Evolutionary conservation across 2,888 invertebrate genomes (phyloP).

Genomic region (Isoperla grammatica): DNA sequence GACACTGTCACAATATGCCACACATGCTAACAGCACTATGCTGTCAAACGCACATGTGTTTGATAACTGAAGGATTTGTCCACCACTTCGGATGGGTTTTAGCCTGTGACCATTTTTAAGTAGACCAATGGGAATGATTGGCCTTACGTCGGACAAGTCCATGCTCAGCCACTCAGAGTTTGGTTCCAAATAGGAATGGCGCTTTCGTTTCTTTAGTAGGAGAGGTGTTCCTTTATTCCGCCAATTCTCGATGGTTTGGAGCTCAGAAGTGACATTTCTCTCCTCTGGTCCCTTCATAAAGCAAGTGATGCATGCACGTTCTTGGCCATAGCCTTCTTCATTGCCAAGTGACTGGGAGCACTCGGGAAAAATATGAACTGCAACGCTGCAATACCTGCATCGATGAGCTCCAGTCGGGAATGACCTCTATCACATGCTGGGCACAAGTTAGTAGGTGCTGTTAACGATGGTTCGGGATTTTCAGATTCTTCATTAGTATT

Average conservation of each 20-base stretch:
- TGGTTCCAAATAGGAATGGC: slow-evolving; percentile 1
- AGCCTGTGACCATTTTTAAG: neutral
- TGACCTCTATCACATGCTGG: too few relatives aligned
- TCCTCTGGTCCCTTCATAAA: too few relatives aligned
- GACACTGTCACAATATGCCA: slow-evolving; percentile 2
- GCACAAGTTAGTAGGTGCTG: neutral
- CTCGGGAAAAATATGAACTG: too few relatives aligned
- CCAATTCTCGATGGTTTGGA: neutral
- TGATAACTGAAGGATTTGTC: neutral
- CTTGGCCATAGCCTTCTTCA: too few relatives aligned
- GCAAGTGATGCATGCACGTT: too few relatives aligned
- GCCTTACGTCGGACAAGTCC: neutral
- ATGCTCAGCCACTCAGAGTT: neutral
- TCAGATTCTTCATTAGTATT: too few relatives aligned
- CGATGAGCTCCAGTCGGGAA: too few relatives aligned
- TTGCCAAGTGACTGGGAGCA: too few relatives aligned
- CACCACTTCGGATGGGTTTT: neutral
- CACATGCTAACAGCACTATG: neutral
- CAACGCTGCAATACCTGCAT: too few relatives aligned
- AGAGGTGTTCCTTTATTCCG: neutral
- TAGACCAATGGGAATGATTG: neutral
- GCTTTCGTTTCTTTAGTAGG: neutral
- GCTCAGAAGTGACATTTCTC: too few relatives aligned
- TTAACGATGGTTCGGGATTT: neutral
- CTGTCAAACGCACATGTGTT: slow-evolving; percentile 3